A percentile compares a stretch with the other conserved stretches of the same genome.
Evolutionary conservation across 1,140 invertebrate genomes (phyloP).

Genomic region (Trichoplusia ni): DNA sequence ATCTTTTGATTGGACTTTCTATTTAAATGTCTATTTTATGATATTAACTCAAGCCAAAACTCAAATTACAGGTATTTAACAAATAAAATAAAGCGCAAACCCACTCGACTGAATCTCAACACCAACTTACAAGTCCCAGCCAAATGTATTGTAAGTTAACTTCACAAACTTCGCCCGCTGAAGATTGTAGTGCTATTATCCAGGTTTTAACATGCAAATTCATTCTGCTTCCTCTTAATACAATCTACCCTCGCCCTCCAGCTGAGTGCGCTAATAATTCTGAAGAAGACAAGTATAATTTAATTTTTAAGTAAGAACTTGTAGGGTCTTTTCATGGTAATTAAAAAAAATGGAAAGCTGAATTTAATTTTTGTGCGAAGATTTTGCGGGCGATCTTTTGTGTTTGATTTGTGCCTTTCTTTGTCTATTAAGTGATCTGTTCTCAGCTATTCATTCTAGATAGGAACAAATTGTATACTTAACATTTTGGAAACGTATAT

Average conservation of each 20-base stretch:
- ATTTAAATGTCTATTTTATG: no score
- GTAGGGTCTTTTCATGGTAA: constrained; percentile 1
- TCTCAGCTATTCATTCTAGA: no score
- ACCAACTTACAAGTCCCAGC: constrained; percentile 9
- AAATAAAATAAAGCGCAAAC: constrained; percentile 22
- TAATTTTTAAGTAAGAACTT: constrained; percentile 19
- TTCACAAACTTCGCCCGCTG: neutral
- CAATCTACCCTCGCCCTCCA: constrained; percentile 11
- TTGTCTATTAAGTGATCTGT: neutral
- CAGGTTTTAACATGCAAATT: constrained; percentile 29
- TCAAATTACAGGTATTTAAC: neutral
- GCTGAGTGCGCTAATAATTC: constrained; percentile 15
- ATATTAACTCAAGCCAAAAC: no score
- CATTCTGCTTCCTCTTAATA: constrained; percentile 25
- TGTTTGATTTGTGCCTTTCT: neutral
- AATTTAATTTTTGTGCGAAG: neutral
- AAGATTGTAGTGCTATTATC: constrained; percentile 5
- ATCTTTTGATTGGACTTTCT: no score
- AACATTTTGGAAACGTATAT: no score
- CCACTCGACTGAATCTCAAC: constrained; percentile 2
- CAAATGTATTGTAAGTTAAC: constrained; percentile 15
- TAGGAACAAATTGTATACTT: no score
- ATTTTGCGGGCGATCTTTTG: neutral
- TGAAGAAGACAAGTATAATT: constrained; percentile 24
- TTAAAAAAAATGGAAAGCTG: neutral